Evolutionary conservation across 2,797 vertebrate species (phyloP), one percentile per base, ranked within the genome.

Genomic region (Enteromius argenteus): DNA sequence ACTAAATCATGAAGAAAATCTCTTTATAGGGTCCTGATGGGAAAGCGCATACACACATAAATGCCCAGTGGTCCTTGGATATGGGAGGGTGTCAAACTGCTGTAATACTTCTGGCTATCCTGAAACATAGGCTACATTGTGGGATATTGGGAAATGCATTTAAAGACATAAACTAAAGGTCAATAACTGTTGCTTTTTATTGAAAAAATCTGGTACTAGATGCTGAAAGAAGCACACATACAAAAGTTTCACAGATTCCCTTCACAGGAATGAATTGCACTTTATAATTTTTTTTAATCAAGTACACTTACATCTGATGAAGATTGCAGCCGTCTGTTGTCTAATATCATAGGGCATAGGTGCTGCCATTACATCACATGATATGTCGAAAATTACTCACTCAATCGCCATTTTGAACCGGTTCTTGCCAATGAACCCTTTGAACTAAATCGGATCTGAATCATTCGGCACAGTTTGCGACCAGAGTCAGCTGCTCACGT

Each of bases 1-100:
- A 42, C 42, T 51, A 64, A 64, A 74, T 83, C 44, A 77, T 19
- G 27, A 71, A 27, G 27, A 62, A 60, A 81, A 49, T 35, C 0
- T 53, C 30, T 53, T 13, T 35, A 7, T 35, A 30, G 27, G 30
- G 9, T 44, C 39, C 39, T 21, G 23, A 44, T 46, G 58, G 76
- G 27, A 49, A 46, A 7, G 17, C 58, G 7, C 3, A 13, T 9
- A 56, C 6, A 39, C 32, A 11, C 30, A 56, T 15, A 56, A 35
- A 53, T 21, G 11, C 10, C 9, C 19, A 53, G 49, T 37, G 30
- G 30, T 35, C 32, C 30, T 49, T 51, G 51, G 27, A 27, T 60
- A 60, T 13, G 3, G 58, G n/a, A 27, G 58, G 58, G n/a, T 32
- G 27, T 64, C 62, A 32, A 64, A 32, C 62, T 32, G 27, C 27